A percentile compares a stretch with the other conserved stretches of the same genome.
Conservation (phyloP, 1,140 invertebrate species). For the Aphelenchoides besseyi region DNA sequence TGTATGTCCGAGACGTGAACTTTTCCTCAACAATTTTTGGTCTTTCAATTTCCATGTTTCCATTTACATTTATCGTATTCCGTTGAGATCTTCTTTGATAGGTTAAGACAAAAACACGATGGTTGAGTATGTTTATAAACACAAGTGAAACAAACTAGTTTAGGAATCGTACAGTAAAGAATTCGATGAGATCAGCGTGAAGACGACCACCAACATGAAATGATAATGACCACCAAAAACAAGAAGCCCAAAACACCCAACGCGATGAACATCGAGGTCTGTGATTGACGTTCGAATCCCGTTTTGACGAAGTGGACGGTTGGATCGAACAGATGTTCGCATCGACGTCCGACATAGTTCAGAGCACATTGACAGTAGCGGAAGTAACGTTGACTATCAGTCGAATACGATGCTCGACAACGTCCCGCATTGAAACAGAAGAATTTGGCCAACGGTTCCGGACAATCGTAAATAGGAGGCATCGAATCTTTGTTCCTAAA, state of each 20-base stretch:
- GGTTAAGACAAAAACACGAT: too few relatives aligned
- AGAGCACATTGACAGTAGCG: not conserved
- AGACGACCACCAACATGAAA: not conserved
- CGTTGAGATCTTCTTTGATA: too few relatives aligned
- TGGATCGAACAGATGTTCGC: not conserved
- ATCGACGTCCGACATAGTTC: not conserved
- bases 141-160: too few relatives aligned
- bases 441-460: not conserved
- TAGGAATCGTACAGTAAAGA: too few relatives aligned
- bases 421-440: not conserved
- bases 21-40: too few relatives aligned
- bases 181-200: too few relatives aligned
- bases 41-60: too few relatives aligned
- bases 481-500: not conserved
- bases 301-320: not conserved
- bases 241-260: not conserved
- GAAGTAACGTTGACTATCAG: not conserved
- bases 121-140: too few relatives aligned
- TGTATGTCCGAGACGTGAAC: too few relatives aligned
- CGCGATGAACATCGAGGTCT: not conserved
- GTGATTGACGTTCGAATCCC: not conserved
- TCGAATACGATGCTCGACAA: not conserved
- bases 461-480: not conserved
- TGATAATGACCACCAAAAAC: not conserved
- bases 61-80: too few relatives aligned